Conservation (phyloP, 1,140 invertebrate genomes). For the Idris sp. region DNA sequence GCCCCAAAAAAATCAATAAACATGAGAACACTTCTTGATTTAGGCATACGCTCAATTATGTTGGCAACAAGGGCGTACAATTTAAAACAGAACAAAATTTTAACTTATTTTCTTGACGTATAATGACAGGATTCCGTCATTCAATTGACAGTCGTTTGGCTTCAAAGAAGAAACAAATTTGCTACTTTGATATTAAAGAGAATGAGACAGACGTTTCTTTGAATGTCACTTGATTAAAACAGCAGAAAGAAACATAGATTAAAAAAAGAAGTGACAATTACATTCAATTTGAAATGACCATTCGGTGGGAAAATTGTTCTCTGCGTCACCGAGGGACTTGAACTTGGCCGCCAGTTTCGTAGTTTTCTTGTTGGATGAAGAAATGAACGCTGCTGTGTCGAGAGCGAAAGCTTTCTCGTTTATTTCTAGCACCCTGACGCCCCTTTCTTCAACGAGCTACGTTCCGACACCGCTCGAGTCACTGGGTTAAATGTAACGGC, state of each 20-base stretch:
- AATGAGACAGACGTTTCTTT: slow-evolving; percentile 8
- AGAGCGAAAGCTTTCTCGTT: slow-evolving; percentile 72
- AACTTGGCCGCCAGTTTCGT: slow-evolving; percentile 75
- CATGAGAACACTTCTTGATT: slow-evolving; percentile 64
- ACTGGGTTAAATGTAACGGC: slow-evolving; percentile 70
- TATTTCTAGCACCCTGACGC: slow-evolving; percentile 73
- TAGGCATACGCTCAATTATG: slow-evolving; percentile 58
- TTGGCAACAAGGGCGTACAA: slow-evolving; percentile 35
- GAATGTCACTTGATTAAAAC: no score
- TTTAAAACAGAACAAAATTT: slow-evolving; percentile 52
- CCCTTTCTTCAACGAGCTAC: slow-evolving; percentile 67
- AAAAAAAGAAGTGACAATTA: no score
- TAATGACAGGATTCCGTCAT: no score
- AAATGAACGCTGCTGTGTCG: slow-evolving; percentile 66
- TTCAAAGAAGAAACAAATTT: slow-evolving; percentile 4
- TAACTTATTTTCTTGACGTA: no score
- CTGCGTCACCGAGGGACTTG: slow-evolving; percentile 66
- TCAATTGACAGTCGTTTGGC: no score
- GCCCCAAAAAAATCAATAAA: slow-evolving; percentile 69
- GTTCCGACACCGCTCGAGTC: slow-evolving; percentile 65
- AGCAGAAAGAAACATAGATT: no score
- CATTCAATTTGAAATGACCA: no score
- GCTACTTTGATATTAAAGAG: slow-evolving; percentile 4
- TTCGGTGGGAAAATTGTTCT: slow-evolving; percentile 42
- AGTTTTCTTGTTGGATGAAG: slow-evolving; percentile 72